Conservation (phyloP, 2,888 invertebrate genomes). For the Tethea ocularis region DNA sequence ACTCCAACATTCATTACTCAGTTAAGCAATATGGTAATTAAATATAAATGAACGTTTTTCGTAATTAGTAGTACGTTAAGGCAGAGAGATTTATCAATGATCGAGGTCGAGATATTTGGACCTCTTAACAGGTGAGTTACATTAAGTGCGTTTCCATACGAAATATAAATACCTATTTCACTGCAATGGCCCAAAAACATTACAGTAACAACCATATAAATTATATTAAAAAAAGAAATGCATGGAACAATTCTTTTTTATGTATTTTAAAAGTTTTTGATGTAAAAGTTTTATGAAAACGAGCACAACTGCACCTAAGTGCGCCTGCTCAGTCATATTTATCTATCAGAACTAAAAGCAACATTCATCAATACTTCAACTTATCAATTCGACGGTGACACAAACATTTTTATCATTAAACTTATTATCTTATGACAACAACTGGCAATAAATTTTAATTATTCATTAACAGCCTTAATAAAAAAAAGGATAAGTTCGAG, state of each 20-base stretch:
- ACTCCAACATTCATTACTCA: not conserved
- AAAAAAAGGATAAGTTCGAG: too few species aligned
- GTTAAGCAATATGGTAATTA: not conserved
- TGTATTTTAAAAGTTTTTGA: too few species aligned
- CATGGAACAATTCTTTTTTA: too few species aligned
- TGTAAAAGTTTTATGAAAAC: conserved; percentile 7
- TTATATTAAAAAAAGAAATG: too few species aligned
- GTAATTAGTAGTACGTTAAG: conserved; percentile 34
- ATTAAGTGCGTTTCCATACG: not conserved
- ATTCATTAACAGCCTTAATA: too few species aligned
- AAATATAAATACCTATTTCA: not conserved
- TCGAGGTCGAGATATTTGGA: conserved; percentile 29
- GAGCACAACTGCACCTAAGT: not conserved
- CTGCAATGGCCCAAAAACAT: too few species aligned
- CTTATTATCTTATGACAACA: conserved; percentile 21
- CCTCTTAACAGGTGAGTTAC: conserved; percentile 21
- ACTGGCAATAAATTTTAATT: not conserved
- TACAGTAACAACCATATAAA: too few species aligned
- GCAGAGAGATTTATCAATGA: conserved; percentile 30
- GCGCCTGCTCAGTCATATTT: not conserved
- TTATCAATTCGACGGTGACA: conserved; percentile 21
- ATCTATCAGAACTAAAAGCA: conserved; percentile 10
- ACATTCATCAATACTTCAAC: conserved; percentile 11
- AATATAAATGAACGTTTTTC: conserved; percentile 13
- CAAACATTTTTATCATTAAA: conserved; percentile 25